Evolutionary conservation across 2,888 invertebrate species (phyloP).

Genomic region (Microdon myrmicae): DNA sequence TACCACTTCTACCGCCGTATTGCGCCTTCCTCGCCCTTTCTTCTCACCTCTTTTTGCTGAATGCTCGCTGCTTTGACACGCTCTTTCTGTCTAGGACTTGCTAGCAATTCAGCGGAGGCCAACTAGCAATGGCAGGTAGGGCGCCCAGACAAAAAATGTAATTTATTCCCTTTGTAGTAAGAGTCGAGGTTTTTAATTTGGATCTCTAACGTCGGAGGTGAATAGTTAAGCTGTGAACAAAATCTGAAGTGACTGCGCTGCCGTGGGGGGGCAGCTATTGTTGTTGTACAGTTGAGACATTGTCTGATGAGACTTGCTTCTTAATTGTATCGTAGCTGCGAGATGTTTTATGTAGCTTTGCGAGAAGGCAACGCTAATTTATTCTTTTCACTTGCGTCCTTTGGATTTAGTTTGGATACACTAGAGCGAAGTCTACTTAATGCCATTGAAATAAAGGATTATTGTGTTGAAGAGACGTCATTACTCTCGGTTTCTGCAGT

Average conservation of each 20-base stretch:
- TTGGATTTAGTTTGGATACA: too few relatives aligned
- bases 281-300: too few relatives aligned
- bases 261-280: too few relatives aligned
- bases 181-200: constrained; percentile 21
- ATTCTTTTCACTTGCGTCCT: too few relatives aligned
- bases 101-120: constrained; percentile 1
- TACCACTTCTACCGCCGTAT: constrained; percentile 12
- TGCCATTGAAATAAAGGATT: too few relatives aligned
- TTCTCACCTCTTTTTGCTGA: constrained; percentile 25
- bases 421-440: too few relatives aligned
- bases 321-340: too few relatives aligned
- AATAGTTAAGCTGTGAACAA: constrained; percentile 31
- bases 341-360: too few relatives aligned
- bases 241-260: constrained; percentile 29
- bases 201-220: constrained; percentile 25
- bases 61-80: constrained; percentile 35
- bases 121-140: not conserved
- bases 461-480: too few relatives aligned
- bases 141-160: constrained; percentile 14
- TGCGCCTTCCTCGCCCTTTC: constrained; percentile 23
- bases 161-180: constrained; percentile 40
- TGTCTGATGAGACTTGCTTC: too few relatives aligned
- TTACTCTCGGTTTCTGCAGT: too few relatives aligned
- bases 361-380: too few relatives aligned
- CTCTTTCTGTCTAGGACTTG: constrained; percentile 33